A percentile compares a stretch with the other conserved stretches of the same genome.
Evolutionary conservation across 2,888 invertebrate genomes (phyloP).

Genomic region (Idaea dimidiata): DNA sequence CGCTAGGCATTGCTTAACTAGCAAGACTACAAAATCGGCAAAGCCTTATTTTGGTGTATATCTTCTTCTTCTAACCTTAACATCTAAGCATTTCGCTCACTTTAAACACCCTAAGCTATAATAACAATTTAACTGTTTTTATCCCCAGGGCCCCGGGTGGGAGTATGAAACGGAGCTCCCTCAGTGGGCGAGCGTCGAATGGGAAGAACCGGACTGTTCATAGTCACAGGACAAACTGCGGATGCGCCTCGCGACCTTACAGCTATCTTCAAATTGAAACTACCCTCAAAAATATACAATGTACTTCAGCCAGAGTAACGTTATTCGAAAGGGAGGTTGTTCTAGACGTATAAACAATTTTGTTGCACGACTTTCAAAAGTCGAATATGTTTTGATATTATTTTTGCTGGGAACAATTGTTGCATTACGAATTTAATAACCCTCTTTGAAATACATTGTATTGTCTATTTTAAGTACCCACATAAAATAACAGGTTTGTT

Average conservation of each 20-base stretch:
- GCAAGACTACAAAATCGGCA: too few relatives aligned
- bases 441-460: neutral
- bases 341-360: too few relatives aligned
- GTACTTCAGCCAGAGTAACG: too few relatives aligned
- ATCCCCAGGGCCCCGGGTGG: conserved; percentile 93
- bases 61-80: too few relatives aligned
- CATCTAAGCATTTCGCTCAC: neutral
- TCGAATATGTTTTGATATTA: too few relatives aligned
- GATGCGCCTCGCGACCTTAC: conserved; percentile 54
- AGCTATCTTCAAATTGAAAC: conserved; percentile 27
- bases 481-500: neutral
- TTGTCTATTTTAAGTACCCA: neutral
- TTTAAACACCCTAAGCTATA: neutral
- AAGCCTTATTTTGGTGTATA: too few relatives aligned
- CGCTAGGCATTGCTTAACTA: too few relatives aligned
- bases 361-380: neutral
- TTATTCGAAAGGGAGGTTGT: too few relatives aligned
- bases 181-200: conserved; percentile 94
- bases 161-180: conserved; percentile 95
- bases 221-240: conserved; percentile 63
- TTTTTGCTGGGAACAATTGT: too few relatives aligned
- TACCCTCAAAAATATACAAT: too few relatives aligned
- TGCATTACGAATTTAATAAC: too few relatives aligned
- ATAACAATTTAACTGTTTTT: neutral
- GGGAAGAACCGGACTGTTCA: conserved; percentile 85